Conservation (phyloP, 64 coral and sea anemone genomes). For the Platygyra sinensis region DNA sequence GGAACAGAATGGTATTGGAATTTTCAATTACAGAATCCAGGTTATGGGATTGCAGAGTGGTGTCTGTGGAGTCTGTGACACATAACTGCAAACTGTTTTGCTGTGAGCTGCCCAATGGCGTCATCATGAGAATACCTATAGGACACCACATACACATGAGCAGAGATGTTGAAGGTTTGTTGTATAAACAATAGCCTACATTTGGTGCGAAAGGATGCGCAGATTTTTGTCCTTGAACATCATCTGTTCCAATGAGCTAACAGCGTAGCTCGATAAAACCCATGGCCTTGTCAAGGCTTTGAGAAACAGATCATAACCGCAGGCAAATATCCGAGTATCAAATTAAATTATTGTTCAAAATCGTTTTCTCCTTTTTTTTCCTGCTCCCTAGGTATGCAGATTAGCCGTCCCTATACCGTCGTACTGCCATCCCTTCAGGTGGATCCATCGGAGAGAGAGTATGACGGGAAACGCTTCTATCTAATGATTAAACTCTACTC, state of each 20-base stretch:
- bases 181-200: no score
- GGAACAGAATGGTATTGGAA: neutral
- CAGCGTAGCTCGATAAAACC: no score
- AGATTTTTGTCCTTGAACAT: no score
- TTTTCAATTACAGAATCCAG: conserved; percentile 65
- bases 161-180: conserved; percentile 89
- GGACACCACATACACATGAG: conserved; percentile 89
- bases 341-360: neutral
- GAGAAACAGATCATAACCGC: no score
- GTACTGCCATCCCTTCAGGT: conserved; percentile 77
- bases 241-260: no score
- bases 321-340: neutral
- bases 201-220: no score
- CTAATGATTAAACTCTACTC: conserved; percentile 95
- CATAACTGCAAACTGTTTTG: conserved; percentile 89
- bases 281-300: no score
- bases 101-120: conserved; percentile 81
- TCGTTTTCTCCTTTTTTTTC: neutral
- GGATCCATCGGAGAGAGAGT: conserved; percentile 57
- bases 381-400: conserved; percentile 71
- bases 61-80: conserved; percentile 64
- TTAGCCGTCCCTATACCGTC: conserved; percentile 84
- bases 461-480: conserved; percentile 70
- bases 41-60: conserved; percentile 88
- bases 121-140: conserved; percentile 85